Percentiles rank a stretch among this genome's conserved stretches.
phyloP scores from a whole-genome alignment of 2,113 vertebrate genomes.

The Terrapene triunguis region DNA sequence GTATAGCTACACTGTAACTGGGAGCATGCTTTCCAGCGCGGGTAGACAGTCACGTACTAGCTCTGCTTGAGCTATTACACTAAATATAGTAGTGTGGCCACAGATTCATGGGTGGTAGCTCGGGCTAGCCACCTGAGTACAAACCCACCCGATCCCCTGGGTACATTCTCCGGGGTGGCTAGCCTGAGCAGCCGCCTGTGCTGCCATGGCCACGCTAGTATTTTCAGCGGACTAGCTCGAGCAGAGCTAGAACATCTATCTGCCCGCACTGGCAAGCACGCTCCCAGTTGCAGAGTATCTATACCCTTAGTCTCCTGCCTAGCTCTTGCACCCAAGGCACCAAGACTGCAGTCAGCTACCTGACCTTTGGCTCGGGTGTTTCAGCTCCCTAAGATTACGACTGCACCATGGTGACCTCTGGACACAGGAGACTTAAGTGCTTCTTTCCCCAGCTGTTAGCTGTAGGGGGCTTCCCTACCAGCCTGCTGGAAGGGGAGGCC shows the following conservation, averaged over 20 bases:
- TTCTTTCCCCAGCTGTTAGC: slow-evolving; percentile 20
- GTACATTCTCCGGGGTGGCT: neutral
- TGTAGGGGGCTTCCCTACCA: neutral
- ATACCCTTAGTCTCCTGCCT: neutral
- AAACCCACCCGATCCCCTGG: neutral
- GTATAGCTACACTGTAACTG: neutral
- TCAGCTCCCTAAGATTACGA: neutral
- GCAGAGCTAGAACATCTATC: too few relatives aligned
- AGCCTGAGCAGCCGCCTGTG: neutral
- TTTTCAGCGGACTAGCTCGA: neutral
- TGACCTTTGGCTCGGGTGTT: neutral
- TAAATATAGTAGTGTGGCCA: neutral
- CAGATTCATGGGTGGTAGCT: neutral
- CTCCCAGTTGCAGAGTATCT: neutral
- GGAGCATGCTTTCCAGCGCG: neutral
- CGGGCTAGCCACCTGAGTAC: neutral
- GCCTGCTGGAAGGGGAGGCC: neutral
- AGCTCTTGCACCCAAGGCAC: neutral
- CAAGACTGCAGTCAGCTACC: neutral
- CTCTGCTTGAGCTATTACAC: neutral
- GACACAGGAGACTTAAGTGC: neutral
- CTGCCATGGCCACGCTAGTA: neutral
- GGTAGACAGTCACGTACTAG: neutral
- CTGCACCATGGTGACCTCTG: neutral
- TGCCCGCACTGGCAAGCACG: neutral